These are phyloP conservation scores for Ptiloglossa arizonensis DNA, from an alignment of 1,140 invertebrate species.

Conservation along the genomic window DNA sequence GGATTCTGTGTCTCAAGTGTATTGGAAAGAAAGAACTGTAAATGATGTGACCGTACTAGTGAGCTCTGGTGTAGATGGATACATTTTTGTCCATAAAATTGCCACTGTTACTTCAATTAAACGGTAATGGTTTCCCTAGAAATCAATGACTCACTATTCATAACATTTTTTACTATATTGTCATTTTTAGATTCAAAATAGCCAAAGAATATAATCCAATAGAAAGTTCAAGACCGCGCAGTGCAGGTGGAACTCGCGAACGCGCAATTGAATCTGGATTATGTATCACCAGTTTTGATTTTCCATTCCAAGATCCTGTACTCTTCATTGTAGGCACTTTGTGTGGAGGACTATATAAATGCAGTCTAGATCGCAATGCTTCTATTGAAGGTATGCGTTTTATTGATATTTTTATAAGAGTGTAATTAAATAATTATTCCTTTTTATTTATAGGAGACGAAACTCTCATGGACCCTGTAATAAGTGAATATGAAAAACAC, in stretches of 20 bases:
- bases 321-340: constrained; percentile 78
- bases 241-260: constrained; percentile 74
- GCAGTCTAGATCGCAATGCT: constrained; percentile 69
- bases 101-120: constrained; percentile 68
- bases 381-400: constrained; percentile 69
- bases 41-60: constrained; percentile 73
- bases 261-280: constrained; percentile 77
- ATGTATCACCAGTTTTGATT: constrained; percentile 77
- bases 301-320: constrained; percentile 70
- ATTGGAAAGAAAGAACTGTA: constrained; percentile 73
- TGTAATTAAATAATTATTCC: constrained; percentile 11
- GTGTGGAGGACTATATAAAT: constrained; percentile 79
- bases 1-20: constrained; percentile 74
- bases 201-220: constrained; percentile 78
- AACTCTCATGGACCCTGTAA: constrained; percentile 76
- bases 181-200: constrained; percentile 73
- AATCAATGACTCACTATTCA: too few species aligned
- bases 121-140: constrained; percentile 57
- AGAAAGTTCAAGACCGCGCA: constrained; percentile 75
- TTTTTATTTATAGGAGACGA: constrained; percentile 66
- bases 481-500: constrained; percentile 77
- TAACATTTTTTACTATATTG: background rate
- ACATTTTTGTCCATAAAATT: constrained; percentile 75
- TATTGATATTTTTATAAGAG: background rate
- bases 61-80: constrained; percentile 76